These are phyloP conservation scores for Penaeus monodon DNA, from an alignment of 2,888 invertebrate genomes.

Conservation along the genomic window DNA sequence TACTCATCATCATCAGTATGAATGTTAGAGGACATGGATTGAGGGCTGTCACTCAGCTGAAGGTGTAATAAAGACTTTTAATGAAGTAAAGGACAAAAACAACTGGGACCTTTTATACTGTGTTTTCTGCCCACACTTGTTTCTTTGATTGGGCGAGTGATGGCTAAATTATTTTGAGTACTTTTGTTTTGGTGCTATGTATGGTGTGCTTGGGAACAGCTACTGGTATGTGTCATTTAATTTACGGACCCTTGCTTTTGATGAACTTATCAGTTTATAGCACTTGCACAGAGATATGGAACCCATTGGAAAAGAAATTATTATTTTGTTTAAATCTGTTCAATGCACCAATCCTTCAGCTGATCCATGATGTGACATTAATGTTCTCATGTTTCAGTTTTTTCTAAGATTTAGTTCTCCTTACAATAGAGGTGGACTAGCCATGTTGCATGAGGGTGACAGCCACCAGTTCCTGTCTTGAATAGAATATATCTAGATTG, in stretches of 20 bases:
- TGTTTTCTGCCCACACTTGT: slow-evolving; percentile 1
- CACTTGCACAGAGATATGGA: not conserved
- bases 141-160: slow-evolving; percentile 10
- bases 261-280: no score
- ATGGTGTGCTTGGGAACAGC: slow-evolving; percentile 23
- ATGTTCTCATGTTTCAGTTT: slow-evolving; percentile 13
- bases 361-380: slow-evolving; percentile 28
- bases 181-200: slow-evolving; percentile 34
- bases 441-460: slow-evolving; percentile 49
- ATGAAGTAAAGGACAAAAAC: not conserved
- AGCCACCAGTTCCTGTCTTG: slow-evolving; percentile 53
- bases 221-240: not conserved
- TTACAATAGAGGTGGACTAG: slow-evolving; percentile 21
- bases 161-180: not conserved
- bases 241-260: not conserved
- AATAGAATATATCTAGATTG: not conserved
- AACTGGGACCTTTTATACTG: not conserved
- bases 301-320: not conserved
- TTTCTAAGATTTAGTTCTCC: slow-evolving; percentile 33
- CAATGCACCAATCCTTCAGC: slow-evolving; percentile 39
- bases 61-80: slow-evolving; percentile 23
- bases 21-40: slow-evolving; percentile 63
- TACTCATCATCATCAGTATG: slow-evolving; percentile 59
- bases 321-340: not conserved
- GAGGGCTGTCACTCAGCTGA: slow-evolving; percentile 60